Percentiles rank a stretch among this genome's conserved stretches.
Conservation (phyloP, 1,140 invertebrate species). For the Lerema accius region DNA sequence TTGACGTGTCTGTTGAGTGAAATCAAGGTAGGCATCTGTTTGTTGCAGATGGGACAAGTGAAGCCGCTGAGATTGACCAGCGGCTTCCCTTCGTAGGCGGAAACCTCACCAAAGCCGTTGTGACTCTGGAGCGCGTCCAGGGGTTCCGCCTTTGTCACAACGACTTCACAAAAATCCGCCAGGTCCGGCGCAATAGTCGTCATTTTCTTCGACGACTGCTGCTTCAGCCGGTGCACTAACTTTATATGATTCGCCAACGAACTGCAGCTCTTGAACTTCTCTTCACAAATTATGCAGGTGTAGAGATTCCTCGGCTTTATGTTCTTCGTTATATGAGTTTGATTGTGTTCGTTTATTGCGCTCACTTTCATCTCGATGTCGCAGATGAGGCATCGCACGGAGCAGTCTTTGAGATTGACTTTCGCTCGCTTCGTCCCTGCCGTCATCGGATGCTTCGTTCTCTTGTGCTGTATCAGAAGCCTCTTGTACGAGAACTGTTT, state of each 20-base stretch:
- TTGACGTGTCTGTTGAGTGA: slow-evolving; percentile 72
- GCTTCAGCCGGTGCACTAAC: slow-evolving; percentile 63
- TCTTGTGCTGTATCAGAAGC: slow-evolving; percentile 60
- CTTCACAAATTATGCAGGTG: slow-evolving; percentile 67
- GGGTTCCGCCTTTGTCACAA: slow-evolving; percentile 78
- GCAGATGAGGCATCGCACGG: slow-evolving; percentile 74
- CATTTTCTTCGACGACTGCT: slow-evolving; percentile 42
- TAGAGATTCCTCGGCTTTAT: slow-evolving; percentile 77
- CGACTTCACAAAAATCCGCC: slow-evolving; percentile 82
- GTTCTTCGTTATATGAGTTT: slow-evolving; percentile 68
- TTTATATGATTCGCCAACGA: slow-evolving; percentile 69
- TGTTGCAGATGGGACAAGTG: slow-evolving; percentile 69
- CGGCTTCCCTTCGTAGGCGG: slow-evolving; percentile 44
- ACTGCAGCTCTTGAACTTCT: slow-evolving; percentile 71
- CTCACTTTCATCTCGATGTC: slow-evolving; percentile 74
- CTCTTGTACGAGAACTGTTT: slow-evolving; percentile 74
- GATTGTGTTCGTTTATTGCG: slow-evolving; percentile 73
- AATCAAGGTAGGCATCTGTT: slow-evolving; percentile 68
- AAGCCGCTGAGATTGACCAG: slow-evolving; percentile 63
- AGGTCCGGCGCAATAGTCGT: slow-evolving; percentile 44
- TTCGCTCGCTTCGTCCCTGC: slow-evolving; percentile 69
- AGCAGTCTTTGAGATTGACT: slow-evolving; percentile 68
- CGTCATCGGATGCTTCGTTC: slow-evolving; percentile 68
- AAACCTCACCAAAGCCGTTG: slow-evolving; percentile 71
- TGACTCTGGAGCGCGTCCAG: slow-evolving; percentile 70